These are phyloP conservation scores for Scyliorhinus canicula DNA, from an alignment of 2,797 vertebrate species.

Conservation along the genomic window DNA sequence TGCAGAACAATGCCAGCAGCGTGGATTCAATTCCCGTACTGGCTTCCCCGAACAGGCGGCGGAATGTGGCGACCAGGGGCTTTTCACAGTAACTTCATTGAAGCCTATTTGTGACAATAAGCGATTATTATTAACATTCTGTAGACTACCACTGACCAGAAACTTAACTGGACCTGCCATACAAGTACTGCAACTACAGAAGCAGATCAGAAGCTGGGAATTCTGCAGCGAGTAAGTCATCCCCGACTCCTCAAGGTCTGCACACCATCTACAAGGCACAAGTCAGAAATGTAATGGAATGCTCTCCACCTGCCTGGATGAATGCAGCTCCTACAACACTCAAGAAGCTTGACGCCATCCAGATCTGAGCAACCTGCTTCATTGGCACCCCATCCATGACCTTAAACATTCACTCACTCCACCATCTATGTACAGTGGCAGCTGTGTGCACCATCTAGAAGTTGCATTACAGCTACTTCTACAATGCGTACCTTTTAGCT, in stretches of 20 bases:
- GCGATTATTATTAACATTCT: neutral
- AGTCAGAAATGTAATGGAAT: neutral
- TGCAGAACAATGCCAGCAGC: too few relatives aligned
- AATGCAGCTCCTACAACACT: neutral
- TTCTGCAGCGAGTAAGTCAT: neutral
- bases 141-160: neutral
- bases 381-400: neutral
- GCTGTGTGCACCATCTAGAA: neutral
- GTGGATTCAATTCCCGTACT: too few relatives aligned
- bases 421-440: neutral
- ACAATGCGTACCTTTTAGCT: neutral
- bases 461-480: neutral
- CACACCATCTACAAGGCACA: neutral
- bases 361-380: neutral
- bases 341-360: neutral
- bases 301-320: neutral
- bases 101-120: too few relatives aligned
- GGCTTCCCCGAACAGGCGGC: too few relatives aligned
- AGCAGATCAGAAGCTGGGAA: neutral
- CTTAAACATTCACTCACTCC: neutral
- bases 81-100: too few relatives aligned
- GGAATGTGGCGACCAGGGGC: too few relatives aligned
- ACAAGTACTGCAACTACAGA: neutral
- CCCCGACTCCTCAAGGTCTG: neutral
- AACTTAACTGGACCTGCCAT: neutral